Conservation (phyloP, 2,888 invertebrate genomes). For the Apotomis betuletana region DNA sequence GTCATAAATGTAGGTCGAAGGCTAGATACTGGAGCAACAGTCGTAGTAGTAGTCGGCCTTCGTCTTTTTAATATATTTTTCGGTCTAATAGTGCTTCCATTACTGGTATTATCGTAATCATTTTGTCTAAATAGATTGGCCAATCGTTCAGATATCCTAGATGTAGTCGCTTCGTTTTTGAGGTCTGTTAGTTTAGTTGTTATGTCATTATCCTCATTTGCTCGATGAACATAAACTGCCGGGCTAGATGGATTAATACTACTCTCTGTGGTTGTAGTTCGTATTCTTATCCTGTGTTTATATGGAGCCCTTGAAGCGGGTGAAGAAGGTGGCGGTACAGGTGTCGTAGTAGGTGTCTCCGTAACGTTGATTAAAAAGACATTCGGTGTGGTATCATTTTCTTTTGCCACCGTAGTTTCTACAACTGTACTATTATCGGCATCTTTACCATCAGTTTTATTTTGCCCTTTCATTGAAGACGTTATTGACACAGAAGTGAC, state of each 20-base stretch:
- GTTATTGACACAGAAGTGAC: conserved; percentile 81
- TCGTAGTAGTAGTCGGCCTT: conserved; percentile 75
- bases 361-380: conserved; percentile 58
- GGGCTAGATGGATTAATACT: conserved; percentile 53
- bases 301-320: conserved; percentile 55
- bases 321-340: conserved; percentile 45
- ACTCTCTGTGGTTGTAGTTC: conserved; percentile 73
- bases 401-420: conserved; percentile 48
- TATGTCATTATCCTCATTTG: conserved; percentile 63
- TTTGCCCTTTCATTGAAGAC: conserved; percentile 78
- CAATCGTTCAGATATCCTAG: conserved; percentile 64
- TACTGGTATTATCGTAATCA: conserved; percentile 59
- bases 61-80: conserved; percentile 68
- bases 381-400: conserved; percentile 56
- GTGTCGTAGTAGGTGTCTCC: conserved; percentile 48
- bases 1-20: conserved; percentile 45
- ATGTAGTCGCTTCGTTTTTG: conserved; percentile 55
- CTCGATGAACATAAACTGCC: conserved; percentile 49
- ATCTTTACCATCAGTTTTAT: conserved; percentile 71
- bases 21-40: conserved; percentile 48
- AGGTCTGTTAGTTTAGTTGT: conserved; percentile 51
- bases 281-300: conserved; percentile 72
- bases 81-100: conserved; percentile 60
- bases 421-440: conserved; percentile 58
- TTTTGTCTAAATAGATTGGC: conserved; percentile 63